Evolutionary conservation across 2,888 invertebrate species (phyloP).

Genomic region (Drosophila multiciliata): DNA sequence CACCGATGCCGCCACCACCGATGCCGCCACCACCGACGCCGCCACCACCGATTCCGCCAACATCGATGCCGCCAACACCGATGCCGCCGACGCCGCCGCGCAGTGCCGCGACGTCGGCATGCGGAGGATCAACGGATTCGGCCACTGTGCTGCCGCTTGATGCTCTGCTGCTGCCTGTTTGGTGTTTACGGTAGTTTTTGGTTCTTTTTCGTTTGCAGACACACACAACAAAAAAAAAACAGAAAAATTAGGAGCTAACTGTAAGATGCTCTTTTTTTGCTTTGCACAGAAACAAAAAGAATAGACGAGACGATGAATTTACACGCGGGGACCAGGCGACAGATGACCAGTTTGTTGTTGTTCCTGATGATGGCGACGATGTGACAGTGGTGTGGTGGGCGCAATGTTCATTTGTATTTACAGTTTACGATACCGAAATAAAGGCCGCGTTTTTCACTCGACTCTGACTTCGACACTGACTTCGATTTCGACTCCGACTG

Average conservation of each 20-base stretch:
- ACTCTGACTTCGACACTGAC: background rate
- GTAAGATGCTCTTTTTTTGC: constrained; percentile 1
- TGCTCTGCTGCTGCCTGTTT: constrained; percentile 1
- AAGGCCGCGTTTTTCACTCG: constrained; percentile 13
- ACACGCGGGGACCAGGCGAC: background rate
- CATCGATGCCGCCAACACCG: constrained; percentile 21
- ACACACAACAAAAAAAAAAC: constrained; percentile 10
- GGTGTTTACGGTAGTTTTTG: constrained; percentile 1
- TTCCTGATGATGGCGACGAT: background rate
- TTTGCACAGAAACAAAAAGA: background rate
- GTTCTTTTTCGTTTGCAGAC: background rate
- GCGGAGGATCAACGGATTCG: constrained; percentile 60
- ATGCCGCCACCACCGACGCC: too few relatives aligned
- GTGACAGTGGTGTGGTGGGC: constrained; percentile 21
- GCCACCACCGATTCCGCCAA: constrained; percentile 41
- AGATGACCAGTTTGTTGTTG: background rate
- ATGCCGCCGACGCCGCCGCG: constrained; percentile 19
- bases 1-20: constrained; percentile 43
- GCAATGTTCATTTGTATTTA: constrained; percentile 51
- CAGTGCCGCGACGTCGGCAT: constrained; percentile 57
- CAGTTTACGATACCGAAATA: constrained; percentile 25
- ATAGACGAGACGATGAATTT: background rate
- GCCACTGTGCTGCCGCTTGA: constrained; percentile 67
- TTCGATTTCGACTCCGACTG: background rate
- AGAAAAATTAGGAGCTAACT: background rate